Evolutionary conservation across 2,113 vertebrate species (phyloP), one percentile per base, ranked within the genome.

Genomic region (Cavia aperea): DNA sequence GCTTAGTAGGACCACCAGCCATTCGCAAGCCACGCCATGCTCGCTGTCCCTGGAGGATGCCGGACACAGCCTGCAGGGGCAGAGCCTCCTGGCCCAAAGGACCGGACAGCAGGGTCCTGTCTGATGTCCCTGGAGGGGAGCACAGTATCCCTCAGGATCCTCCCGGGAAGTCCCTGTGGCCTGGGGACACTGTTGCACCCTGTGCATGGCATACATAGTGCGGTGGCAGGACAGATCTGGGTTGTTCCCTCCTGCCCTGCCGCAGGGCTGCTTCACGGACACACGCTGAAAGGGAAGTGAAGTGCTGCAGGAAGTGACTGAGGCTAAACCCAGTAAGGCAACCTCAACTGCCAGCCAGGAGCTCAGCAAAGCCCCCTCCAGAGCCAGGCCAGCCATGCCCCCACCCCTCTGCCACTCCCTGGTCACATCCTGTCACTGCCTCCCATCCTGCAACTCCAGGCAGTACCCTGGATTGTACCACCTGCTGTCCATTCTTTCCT

Each of bases 271-370:
- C 62, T 92, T 84, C 58, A 65, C 49, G 65, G 60, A 65, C 81
- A 10, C 72, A 81, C 23, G 1, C n/a, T 36, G 65, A 88, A 90
- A 66, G 73, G 91, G 86, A 94, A 93, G 66, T 56, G 78, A 58
- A 24, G 51, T 3, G 1, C 31, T 8, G 51, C 86, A 90, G 86
- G 91, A 93, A 95, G 72, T 15, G 3, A 33, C 2, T 24, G 26
- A 49, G 62, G 31, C 7, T 39, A n/a, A 26, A 56, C 11, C 16
- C 33, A 68, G 49, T 68, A 58, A 72, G 43, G 65, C 5, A 11
- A 29, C 21, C n/a, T 72, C 16, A 3, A 36, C 29, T 18, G 19
- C 68, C n/a, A 3, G 3, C 68, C n/a, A n/a, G 3, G n/a, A 72
- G 68, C 68, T 19, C n/a, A 23, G 36, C n/a, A 39, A n/a, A 72